Evolutionary conservation across 2,888 invertebrate genomes (phyloP).

Genomic region (Apodemia zela): DNA sequence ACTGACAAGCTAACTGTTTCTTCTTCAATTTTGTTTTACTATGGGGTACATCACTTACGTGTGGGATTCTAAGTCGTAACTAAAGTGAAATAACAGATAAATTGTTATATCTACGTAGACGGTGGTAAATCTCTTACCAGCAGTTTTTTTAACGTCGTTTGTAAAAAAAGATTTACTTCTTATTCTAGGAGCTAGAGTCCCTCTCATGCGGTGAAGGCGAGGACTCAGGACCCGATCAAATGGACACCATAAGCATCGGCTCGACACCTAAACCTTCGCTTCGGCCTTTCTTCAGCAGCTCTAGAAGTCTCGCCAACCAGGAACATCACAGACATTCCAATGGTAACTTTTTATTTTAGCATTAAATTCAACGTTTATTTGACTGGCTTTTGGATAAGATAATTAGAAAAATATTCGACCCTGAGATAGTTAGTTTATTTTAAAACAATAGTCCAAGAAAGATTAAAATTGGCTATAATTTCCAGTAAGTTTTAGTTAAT

Average conservation of each 20-base stretch:
- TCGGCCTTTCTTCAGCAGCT: conserved; percentile 96
- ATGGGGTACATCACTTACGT: too few species aligned
- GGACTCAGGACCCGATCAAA: conserved; percentile 94
- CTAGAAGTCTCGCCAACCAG: conserved; percentile 85
- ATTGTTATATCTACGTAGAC: too few species aligned
- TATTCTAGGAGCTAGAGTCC: conserved; percentile 93
- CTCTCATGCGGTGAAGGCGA: conserved; percentile 90
- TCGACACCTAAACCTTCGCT: conserved; percentile 98
- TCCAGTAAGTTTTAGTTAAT: too few species aligned
- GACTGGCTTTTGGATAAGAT: background rate
- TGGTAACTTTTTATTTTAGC: conserved; percentile 43
- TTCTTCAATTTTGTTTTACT: too few species aligned
- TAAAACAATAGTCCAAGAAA: too few species aligned
- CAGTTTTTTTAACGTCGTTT: too few species aligned
- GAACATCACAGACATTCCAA: conserved; percentile 73
- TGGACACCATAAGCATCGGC: conserved; percentile 97
- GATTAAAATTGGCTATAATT: too few species aligned
- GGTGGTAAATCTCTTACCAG: background rate
- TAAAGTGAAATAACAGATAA: too few species aligned
- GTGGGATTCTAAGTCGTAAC: too few species aligned
- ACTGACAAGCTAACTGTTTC: too few species aligned
- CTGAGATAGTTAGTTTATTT: too few species aligned
- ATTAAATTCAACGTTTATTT: background rate
- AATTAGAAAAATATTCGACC: too few species aligned
- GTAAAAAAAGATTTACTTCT: background rate